These are phyloP conservation scores for Ochropleura plecta DNA, from an alignment of 2,888 invertebrate genomes.

Conservation along the genomic window DNA sequence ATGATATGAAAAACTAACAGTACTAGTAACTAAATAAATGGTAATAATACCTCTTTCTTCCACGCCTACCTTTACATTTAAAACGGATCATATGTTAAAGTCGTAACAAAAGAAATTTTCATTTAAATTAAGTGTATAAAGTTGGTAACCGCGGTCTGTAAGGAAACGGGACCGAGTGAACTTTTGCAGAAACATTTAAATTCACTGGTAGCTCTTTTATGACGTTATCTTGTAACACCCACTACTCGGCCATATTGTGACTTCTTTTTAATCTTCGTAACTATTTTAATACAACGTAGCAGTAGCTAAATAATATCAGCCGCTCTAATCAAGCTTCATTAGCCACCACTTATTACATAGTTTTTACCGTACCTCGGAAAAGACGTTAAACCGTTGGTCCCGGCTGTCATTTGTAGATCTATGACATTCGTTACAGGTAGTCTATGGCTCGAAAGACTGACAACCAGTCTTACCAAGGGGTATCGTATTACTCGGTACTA, in stretches of 20 bases:
- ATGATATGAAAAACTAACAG: constrained; percentile 17
- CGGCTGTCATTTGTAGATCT: too few relatives aligned
- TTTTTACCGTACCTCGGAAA: too few relatives aligned
- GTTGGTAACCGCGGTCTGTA: constrained; percentile 74
- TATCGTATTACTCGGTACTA: too few relatives aligned
- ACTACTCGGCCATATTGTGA: constrained; percentile 59
- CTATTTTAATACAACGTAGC: constrained; percentile 1
- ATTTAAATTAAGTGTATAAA: constrained; percentile 84
- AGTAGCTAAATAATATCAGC: too few relatives aligned
- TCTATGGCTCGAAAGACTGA: too few relatives aligned
- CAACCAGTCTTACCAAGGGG: too few relatives aligned
- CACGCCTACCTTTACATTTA: constrained; percentile 51
- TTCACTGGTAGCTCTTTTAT: constrained; percentile 72
- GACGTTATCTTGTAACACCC: constrained; percentile 61
- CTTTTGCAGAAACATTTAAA: constrained; percentile 77
- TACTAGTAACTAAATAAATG: constrained; percentile 34
- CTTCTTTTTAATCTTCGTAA: constrained; percentile 2
- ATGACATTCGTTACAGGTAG: too few relatives aligned
- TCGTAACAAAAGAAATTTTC: constrained; percentile 80
- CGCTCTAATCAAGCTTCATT: too few relatives aligned
- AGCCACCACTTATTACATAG: too few relatives aligned
- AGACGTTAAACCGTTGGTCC: too few relatives aligned
- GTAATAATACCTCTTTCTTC: constrained; percentile 27
- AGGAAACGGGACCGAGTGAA: constrained; percentile 75
- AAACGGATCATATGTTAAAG: constrained; percentile 64